Percentiles rank a stretch among this genome's conserved stretches.
phyloP scores from a whole-genome alignment of 2,113 vertebrate species.

The Balaenoptera acutorostrata region DNA sequence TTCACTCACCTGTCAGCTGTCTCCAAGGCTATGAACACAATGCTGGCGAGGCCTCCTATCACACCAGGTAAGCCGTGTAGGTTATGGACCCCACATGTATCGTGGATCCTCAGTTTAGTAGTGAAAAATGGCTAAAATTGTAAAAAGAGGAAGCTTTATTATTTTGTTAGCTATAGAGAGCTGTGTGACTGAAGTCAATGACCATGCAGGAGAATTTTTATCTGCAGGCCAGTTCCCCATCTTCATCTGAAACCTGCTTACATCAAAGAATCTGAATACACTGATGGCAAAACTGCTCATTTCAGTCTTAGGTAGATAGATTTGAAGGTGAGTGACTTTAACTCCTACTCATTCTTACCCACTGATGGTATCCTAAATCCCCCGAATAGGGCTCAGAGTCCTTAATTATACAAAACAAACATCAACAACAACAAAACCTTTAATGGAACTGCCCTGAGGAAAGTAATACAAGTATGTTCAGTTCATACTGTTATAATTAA shows the following conservation, averaged over 20 bases:
- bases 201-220: not conserved
- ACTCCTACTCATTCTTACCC: not conserved
- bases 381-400: not conserved
- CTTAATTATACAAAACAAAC: not conserved
- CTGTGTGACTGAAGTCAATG: not conserved
- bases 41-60: conserved; percentile 89
- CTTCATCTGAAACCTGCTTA: not conserved
- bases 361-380: not conserved
- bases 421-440: not conserved
- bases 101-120: conserved; percentile 89
- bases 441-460: not conserved
- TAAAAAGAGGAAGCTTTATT: not conserved
- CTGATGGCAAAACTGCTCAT: not conserved
- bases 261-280: not conserved
- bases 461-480: not conserved
- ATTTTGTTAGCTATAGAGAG: not conserved
- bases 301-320: not conserved
- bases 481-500: not conserved
- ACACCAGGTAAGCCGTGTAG: conserved; percentile 96
- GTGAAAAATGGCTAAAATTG: conserved; percentile 88
- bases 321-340: not conserved
- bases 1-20: conserved; percentile 69
- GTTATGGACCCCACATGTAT: conserved; percentile 97
- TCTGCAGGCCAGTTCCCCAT: not conserved
- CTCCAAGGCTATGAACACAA: conserved; percentile 80